Evolutionary conservation across 2,113 vertebrate species (phyloP).

Genomic region (Salminus brasiliensis): DNA sequence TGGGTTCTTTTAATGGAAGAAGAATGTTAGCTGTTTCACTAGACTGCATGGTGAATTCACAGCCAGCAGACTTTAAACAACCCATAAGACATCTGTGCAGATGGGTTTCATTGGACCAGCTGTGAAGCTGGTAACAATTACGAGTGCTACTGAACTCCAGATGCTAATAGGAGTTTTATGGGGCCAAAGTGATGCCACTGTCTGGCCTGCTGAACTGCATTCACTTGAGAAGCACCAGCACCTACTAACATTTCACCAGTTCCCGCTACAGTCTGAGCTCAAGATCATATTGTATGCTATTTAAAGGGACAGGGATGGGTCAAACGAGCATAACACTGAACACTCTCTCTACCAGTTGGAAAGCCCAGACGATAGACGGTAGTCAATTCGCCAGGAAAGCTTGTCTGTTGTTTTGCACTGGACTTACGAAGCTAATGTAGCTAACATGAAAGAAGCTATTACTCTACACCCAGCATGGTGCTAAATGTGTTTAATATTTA

Average conservation of each 20-base stretch:
- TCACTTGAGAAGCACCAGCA: not conserved
- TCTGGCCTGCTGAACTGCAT: constrained; percentile 23
- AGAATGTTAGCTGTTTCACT: not conserved
- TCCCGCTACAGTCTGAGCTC: not conserved
- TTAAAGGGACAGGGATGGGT: constrained; percentile 3
- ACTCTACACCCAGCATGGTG: no score
- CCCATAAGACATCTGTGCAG: not conserved
- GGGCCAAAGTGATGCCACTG: constrained; percentile 13
- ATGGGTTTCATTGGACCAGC: constrained; percentile 19
- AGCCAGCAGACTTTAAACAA: not conserved
- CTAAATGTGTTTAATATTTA: no score
- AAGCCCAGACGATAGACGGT: no score
- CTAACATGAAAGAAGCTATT: no score
- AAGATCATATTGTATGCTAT: not conserved
- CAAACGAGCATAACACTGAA: no score
- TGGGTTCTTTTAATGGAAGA: no score
- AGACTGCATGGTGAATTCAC: not conserved
- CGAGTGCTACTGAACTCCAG: constrained; percentile 18
- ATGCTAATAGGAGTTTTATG: constrained; percentile 38
- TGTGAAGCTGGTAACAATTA: constrained; percentile 13
- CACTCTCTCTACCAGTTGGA: no score
- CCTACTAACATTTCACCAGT: not conserved
- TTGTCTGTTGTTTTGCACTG: no score
- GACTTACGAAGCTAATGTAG: no score
- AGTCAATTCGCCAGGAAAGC: no score